Base-by-base conservation (phyloP, 2,888 invertebrate genomes). In the Zootermopsis nevadensis region DNA sequence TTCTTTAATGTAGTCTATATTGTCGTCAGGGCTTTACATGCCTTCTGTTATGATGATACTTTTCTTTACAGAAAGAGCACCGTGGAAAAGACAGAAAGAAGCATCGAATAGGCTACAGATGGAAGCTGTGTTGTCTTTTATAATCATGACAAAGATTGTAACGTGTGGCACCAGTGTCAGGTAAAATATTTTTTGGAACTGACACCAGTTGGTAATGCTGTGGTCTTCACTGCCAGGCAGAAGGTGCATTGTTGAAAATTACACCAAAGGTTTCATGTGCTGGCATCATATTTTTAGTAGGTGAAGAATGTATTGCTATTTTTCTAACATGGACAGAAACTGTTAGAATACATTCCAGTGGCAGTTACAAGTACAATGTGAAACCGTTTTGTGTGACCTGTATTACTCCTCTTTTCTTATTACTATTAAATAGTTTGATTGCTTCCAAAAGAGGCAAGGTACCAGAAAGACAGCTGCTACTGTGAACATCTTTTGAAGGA, bases 1-100 rank as follows among this genome's bases (percentile, higher is more conserved):
- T 38, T 4, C 10, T 38, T 4, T 38, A 38, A n/a, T n/a, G n/a
- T n/a, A n/a, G n/a, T n/a, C n/a, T n/a, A n/a, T 19, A 48, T 19
- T 48, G 48, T 48, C 4, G 19, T 19, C 4, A 48, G 19, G 48
- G 19, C 48, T 48, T 48, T 3, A 48, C 19, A 19, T 48, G 60
- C 10, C 27, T 60, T 0, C 27, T 60, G 60, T 8, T 60, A 27
- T 60, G 6, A n/a, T n/a, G n/a, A n/a, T 4, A n/a, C 27, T 60
- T 60, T 60, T 60, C 33, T 82, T 82, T 84, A 53, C 84, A 85
- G 85, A 96, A 96, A 89, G 94, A 94, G 87, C 94, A 94, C 87
- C 93, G 94, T 88, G 95, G 95, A 85, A 95, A 94, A 89, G 93
- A 93, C 89, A 93, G 92, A 89, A 92, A 92, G 88, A 92, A 91